Evolutionary conservation across 2,888 invertebrate genomes (phyloP), one percentile per base, ranked within the genome.

Genomic region (Oscheius sp.): DNA sequence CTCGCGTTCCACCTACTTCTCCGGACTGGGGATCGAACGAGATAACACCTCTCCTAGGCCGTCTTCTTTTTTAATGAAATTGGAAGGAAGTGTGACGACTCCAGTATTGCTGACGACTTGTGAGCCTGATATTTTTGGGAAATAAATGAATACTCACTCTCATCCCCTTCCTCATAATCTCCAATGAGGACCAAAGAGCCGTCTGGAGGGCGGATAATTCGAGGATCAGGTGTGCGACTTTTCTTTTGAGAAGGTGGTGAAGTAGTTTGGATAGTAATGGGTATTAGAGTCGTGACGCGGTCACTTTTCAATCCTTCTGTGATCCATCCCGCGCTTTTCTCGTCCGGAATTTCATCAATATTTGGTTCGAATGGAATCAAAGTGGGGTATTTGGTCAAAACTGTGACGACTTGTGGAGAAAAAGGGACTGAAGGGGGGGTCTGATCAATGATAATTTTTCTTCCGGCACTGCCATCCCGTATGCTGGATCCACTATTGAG

Each of bases 191-290:
- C 74, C 28, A 79, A 59, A 0, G 72, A 71, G 20, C 62, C 67
- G 14, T 73, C 73, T 33, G 79, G 79, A 12, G 80, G 80, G 5
- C 75, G 61, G 32, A 80, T 80, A 6, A 80, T 80, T 30, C 80
- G 47, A 0, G 80, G 80, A 65, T 80, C 80, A 2, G 80, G 80
- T 2, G 80, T 79, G 0, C 72, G 75, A 20, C 74, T 62, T 9
- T 68, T 50, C 28, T 44, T 47, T 3, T 9, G 12, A 22, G 47
- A 72, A 70, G 33, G 73, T 67, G 8, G 57, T 54, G 47, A n/a
- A 36, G 32, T 1, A 17, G 28, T 56, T n/a, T 22, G 17, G 38
- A 17, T 22, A 36, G 22, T 3, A 41, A 44, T 47, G n/a, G n/a
- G n/a, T n/a, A n/a, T n/a, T n/a, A n/a, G n/a, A n/a, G 54, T 17